A percentile compares a stretch with the other conserved stretches of the same genome.
phyloP scores from a whole-genome alignment of 2,888 invertebrate genomes.

The Lottia gigantea region DNA sequence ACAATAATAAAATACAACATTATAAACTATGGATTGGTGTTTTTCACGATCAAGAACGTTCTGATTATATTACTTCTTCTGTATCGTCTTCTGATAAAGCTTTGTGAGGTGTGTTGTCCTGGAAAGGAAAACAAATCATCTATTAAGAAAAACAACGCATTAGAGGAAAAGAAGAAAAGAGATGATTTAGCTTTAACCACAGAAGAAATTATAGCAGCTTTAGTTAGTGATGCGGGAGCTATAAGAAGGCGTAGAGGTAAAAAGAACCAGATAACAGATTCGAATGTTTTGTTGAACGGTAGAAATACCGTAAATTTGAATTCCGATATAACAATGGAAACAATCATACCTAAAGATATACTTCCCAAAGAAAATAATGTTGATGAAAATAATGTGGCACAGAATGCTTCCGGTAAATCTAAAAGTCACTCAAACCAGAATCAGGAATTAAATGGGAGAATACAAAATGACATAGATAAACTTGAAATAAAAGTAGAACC shows the following conservation, averaged over 20 bases:
- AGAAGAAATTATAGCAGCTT: background rate
- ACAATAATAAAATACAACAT: conserved; percentile 83
- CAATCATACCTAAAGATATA: background rate
- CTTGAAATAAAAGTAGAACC: no score
- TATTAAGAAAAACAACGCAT: background rate
- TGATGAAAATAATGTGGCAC: no score
- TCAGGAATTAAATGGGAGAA: no score
- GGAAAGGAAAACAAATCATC: conserved; percentile 16
- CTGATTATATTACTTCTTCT: conserved; percentile 44
- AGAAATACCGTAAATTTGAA: background rate
- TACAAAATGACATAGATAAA: no score
- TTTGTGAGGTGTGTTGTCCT: conserved; percentile 33
- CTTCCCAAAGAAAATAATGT: no score
- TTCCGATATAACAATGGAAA: background rate
- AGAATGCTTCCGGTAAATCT: no score
- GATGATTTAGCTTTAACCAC: background rate
- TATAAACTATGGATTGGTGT: conserved; percentile 55
- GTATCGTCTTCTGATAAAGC: conserved; percentile 41
- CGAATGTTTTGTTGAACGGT: background rate
- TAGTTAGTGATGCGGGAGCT: background rate
- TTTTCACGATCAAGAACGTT: conserved; percentile 57
- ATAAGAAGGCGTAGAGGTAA: background rate
- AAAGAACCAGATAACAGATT: background rate
- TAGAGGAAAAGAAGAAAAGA: background rate
- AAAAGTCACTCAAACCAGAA: no score